These are phyloP conservation scores for Aleiodes leptofemur DNA, from an alignment of 2,888 invertebrate species.

Conservation along the genomic window DNA sequence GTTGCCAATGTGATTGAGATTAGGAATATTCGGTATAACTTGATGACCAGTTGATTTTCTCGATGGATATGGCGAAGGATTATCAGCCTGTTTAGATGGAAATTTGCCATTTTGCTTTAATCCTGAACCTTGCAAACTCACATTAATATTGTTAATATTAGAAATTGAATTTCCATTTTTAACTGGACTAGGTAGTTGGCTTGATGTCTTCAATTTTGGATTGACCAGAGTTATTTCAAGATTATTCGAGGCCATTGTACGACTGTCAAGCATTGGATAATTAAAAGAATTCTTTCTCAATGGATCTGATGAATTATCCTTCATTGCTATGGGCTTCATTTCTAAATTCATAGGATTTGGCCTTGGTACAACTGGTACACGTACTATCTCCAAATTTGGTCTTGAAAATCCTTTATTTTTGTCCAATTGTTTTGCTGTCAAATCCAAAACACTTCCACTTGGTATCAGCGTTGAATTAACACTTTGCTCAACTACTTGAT, in stretches of 20 bases:
- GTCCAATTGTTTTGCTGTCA: constrained; percentile 78
- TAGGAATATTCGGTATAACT: constrained; percentile 73
- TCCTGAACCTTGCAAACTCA: constrained; percentile 1
- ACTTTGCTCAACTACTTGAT: constrained; percentile 66
- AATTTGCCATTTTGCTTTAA: constrained; percentile 77
- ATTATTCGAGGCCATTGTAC: constrained; percentile 79
- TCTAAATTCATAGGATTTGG: constrained; percentile 76
- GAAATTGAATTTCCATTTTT: constrained; percentile 34
- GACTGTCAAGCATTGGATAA: constrained; percentile 74
- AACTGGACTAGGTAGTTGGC: constrained; percentile 35
- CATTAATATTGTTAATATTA: constrained; percentile 52
- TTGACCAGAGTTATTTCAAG: constrained; percentile 84
- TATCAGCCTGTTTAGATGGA: constrained; percentile 75
- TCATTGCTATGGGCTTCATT: constrained; percentile 72
- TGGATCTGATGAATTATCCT: constrained; percentile 39
- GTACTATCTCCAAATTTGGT: constrained; percentile 78
- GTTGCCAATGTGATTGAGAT: constrained; percentile 65
- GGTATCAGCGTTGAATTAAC: constrained; percentile 35
- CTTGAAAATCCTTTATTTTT: constrained; percentile 70
- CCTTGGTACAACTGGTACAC: constrained; percentile 76
- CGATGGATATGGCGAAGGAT: constrained; percentile 70
- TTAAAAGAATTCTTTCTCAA: constrained; percentile 60
- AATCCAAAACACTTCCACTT: constrained; percentile 79
- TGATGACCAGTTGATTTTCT: constrained; percentile 66
- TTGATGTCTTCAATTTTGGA: constrained; percentile 65